These are phyloP conservation scores for Gallinago jamesoni DNA, from an alignment of 2,113 vertebrate genomes.

Conservation along the genomic window DNA sequence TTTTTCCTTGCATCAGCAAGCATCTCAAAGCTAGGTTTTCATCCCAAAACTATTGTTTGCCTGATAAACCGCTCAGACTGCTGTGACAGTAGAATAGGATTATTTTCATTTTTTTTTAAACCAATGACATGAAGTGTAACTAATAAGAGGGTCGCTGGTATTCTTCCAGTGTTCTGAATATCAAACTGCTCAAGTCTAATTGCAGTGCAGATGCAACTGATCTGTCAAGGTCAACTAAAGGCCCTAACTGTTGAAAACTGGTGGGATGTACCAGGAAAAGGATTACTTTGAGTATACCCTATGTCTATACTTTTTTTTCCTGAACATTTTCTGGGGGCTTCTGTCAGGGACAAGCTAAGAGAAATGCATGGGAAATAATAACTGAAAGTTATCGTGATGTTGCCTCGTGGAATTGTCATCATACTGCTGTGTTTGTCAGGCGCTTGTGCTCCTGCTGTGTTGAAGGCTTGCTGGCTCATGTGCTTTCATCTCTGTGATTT, in stretches of 20 bases:
- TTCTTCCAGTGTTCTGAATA: neutral
- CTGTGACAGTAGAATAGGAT: neutral
- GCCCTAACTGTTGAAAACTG: neutral
- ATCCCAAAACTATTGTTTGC: neutral
- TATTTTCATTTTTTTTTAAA: neutral
- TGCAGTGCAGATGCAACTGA: neutral
- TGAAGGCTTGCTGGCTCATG: neutral
- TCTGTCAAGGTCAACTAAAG: neutral
- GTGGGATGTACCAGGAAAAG: neutral
- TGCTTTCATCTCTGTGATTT: neutral
- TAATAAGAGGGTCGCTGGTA: neutral
- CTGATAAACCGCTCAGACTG: neutral
- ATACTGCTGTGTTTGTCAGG: fast-evolving
- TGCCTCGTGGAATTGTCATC: neutral
- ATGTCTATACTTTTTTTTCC: fast-evolving
- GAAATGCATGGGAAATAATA: neutral
- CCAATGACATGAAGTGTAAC: neutral
- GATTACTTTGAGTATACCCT: neutral
- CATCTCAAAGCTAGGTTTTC: neutral
- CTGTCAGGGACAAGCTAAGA: neutral
- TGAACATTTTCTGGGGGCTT: neutral
- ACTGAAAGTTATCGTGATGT: neutral
- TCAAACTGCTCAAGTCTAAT: neutral
- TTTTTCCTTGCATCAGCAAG: neutral
- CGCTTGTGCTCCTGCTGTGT: neutral